Base-by-base conservation (phyloP, 2,113 vertebrate genomes). In the Scartelaos histophorus region DNA sequence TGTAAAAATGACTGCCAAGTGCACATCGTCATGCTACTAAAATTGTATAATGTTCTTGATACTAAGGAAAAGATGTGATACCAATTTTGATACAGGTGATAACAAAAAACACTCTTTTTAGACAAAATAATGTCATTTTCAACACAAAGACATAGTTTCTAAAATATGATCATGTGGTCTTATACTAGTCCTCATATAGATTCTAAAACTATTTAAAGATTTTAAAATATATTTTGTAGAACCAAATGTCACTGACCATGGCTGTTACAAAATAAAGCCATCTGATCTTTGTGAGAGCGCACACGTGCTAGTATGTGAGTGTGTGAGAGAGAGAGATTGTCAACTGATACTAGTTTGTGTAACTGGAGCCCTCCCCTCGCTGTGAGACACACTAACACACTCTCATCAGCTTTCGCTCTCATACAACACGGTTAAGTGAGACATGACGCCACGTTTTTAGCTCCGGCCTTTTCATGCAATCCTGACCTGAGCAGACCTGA, bases 291-390 rank as follows among this genome's bases (percentile, higher is more conserved):
- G 51, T 72, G 12, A n/a, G 65, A 66, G 47, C 69, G 17, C 46
- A 60, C 12, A 19, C 69, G 70, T 54, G 25, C 17, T 25, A 76
- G 62, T 70, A 45, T 21, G 69, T 45, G 71, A 47, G n/a, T 72
- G 25, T 25, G 25, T 25, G 77, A 25, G 54, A 80, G 53, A 80
- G 53, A 80, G 68, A 80, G 76, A 84, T 57, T 85, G 88, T 66
- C 85, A 91, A 61, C 68, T 70, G 83, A 90, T 85, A 81, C 57
- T 49, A 67, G 67, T 46, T 66, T 58, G 80, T 80, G 90, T 80
- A 91, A 92, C 83, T 75, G 57, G 75, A 85, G 74, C 87, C 90
- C 72, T 65, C 56, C n/a, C 46, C 68, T 24, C 19, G 11, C 58
- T 68, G 66, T 67, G 66, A 75, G 77, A 85, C 75, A 60, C 46